These are phyloP conservation scores for Acrocyrtus sp. DNA, from an alignment of 2,888 invertebrate genomes.

Conservation along the genomic window DNA sequence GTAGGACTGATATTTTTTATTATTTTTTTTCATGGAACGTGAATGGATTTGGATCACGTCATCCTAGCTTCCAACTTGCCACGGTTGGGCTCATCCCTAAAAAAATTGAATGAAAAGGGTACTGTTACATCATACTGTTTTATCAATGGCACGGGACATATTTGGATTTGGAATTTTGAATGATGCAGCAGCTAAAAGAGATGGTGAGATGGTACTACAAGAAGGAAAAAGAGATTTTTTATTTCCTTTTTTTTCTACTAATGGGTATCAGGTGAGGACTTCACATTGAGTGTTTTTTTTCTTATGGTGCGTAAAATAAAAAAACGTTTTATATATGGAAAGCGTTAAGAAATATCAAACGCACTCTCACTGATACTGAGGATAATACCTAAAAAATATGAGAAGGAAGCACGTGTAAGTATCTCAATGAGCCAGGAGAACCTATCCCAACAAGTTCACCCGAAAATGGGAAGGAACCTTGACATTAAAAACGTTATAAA, in stretches of 20 bases:
- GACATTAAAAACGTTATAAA: conserved; percentile 44
- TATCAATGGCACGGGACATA: neutral
- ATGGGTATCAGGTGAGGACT: neutral
- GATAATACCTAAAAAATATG: conserved; percentile 9
- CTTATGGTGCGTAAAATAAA: conserved; percentile 28
- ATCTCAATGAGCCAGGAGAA: neutral
- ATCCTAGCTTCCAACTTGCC: conserved; percentile 23
- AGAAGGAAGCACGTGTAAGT: conserved; percentile 13
- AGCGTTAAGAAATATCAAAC: conserved; percentile 7
- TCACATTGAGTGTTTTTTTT: neutral
- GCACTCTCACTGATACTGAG: too few relatives aligned
- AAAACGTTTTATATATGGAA: conserved; percentile 45
- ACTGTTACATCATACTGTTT: neutral
- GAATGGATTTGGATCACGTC: conserved; percentile 46
- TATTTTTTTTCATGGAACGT: neutral
- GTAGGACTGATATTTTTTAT: too few relatives aligned
- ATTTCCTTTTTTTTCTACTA: neutral
- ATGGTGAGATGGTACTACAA: too few relatives aligned
- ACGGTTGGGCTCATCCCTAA: neutral
- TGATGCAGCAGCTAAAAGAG: too few relatives aligned
- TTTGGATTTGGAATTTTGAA: neutral
- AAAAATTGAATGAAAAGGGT: neutral
- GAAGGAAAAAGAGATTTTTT: conserved; percentile 8
- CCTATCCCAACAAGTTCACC: conserved; percentile 52
- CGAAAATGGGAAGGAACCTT: conserved; percentile 55